Conservation (phyloP, 2,888 invertebrate species). For the Plagodis pulveraria region DNA sequence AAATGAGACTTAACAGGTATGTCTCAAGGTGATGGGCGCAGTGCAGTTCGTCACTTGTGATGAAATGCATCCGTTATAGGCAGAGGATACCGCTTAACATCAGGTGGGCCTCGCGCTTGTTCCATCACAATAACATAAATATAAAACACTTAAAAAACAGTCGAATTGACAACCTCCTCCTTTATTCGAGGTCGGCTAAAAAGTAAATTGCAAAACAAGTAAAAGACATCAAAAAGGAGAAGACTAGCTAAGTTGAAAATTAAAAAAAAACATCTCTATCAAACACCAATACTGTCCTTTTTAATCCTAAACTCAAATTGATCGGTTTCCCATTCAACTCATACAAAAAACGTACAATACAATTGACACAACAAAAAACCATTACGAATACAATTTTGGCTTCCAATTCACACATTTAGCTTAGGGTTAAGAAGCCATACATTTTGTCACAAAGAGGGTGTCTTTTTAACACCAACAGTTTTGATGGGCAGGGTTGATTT, state of each 20-base stretch:
- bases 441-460: conserved; percentile 72
- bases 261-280: conserved; percentile 6
- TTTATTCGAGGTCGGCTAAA: no score
- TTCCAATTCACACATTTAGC: conserved; percentile 71
- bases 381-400: conserved; percentile 75
- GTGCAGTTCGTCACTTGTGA: no score
- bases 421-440: conserved; percentile 80
- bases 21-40: no score
- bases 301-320: conserved; percentile 41
- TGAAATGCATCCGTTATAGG: no score
- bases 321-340: conserved; percentile 45
- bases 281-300: conserved; percentile 9
- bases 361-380: conserved; percentile 65
- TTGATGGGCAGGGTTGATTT: conserved; percentile 67
- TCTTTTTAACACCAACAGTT: conserved; percentile 79
- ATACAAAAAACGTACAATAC: conserved; percentile 48
- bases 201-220: no score
- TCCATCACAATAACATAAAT: no score
- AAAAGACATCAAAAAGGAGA: no score
- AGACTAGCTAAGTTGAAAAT: not conserved
- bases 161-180: no score
- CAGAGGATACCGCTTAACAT: no score
- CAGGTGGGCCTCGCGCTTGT: no score
- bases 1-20: no score
- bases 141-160: no score